A percentile compares a stretch with the other conserved stretches of the same genome.
phyloP scores from a whole-genome alignment of 2,113 vertebrate genomes.

The Salvelinus namaycush region DNA sequence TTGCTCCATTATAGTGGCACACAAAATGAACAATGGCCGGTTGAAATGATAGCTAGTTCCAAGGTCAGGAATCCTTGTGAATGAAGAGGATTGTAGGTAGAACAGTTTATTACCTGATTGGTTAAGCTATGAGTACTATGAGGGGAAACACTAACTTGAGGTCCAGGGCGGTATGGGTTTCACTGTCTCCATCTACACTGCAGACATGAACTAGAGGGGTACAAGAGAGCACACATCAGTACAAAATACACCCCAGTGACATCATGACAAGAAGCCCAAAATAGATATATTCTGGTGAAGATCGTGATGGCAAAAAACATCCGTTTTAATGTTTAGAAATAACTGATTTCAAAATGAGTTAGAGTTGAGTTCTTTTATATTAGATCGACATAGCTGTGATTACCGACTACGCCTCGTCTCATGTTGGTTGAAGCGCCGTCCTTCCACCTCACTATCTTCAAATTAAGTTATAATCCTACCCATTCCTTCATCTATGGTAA shows the following conservation, averaged over 20 bases:
- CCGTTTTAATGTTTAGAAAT: no score
- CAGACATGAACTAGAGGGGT: constrained; percentile 84
- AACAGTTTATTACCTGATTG: constrained; percentile 56
- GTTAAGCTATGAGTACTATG: constrained; percentile 65
- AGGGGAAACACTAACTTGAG: constrained; percentile 85
- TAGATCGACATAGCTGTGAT: no score
- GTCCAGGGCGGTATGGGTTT: constrained; percentile 88
- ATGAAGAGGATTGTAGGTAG: constrained; percentile 35
- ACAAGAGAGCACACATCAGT: constrained; percentile 19
- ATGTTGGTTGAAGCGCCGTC: no score
- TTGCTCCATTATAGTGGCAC: constrained; percentile 4
- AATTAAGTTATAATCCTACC: no score
- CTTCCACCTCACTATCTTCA: no score
- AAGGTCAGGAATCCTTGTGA: constrained; percentile 54
- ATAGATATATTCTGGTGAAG: no score
- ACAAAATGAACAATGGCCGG: constrained; percentile 30
- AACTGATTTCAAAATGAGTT: no score
- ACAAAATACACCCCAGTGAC: background rate
- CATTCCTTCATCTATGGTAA: no score
- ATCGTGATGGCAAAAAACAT: no score
- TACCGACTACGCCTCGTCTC: no score
- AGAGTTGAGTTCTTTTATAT: no score
- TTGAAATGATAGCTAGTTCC: constrained; percentile 36
- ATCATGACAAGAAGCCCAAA: no score
- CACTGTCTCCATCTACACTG: constrained; percentile 87